Evolutionary conservation across 2,888 invertebrate species (phyloP), one percentile per base, ranked within the genome.

Genomic region (Drosophila trichaetosa): DNA sequence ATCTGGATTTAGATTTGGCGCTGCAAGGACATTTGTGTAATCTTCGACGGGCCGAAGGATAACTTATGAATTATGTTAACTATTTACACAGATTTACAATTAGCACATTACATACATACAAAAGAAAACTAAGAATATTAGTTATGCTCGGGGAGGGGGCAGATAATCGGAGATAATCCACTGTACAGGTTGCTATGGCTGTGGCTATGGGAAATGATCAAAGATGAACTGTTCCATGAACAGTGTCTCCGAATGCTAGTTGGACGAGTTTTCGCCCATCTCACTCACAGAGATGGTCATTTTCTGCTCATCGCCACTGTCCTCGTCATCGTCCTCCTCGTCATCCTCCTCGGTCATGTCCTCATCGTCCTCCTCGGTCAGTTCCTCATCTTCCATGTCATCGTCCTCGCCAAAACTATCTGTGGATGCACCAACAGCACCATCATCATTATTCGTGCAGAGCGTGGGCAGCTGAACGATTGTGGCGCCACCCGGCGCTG

Each of bases 191-290:
- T 74, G 69, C 38, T 58, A 61, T n/a, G 42, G 63, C 71, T 64
- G 56, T 68, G 60, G 85, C 80, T 80, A 89, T 88, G 91, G 91
- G 78, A 92, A 92, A 73, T 93, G 90, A 76, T 92, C 91, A 80
- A 92, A 91, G 77, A 90, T 90, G 73, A 91, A 92, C 93, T 92
- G 92, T 92, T 92, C 92, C 90, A 92, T 92, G 92, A 92, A 91
- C 92, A 92, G 93, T 61, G 91, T 87, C 74, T 92, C 93, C 89
- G 92, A 88, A 91, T 92, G 93, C 90, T 92, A 92, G 93, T 92
- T 92, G 80, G 92, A 87, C 68, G 87, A 92, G 64, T 90, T 93
- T 16, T 92, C 92, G 16, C 89, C 88, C 68, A 88, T 71, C 64
- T 91, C 91, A 71, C 90, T 91, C 16, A 92, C 88, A 27, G 91